A percentile compares a stretch with the other conserved stretches of the same genome.
Evolutionary conservation across 2,113 vertebrate species (phyloP).

Genomic region (Gallinago undulata): DNA sequence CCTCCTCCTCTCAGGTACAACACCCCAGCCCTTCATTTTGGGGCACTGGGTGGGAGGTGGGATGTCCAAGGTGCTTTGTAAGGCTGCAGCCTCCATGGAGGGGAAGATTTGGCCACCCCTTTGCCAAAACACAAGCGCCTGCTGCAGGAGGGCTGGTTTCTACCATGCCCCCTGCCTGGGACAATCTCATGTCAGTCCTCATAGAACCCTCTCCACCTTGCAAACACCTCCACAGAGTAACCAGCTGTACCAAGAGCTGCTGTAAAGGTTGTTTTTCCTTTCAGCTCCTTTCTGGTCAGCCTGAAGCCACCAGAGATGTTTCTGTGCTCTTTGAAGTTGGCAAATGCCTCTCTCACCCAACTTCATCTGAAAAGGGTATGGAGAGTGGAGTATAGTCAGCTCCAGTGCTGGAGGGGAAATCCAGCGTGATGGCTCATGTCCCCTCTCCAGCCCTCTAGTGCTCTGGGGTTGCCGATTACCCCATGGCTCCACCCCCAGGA

Average conservation of each 20-base stretch:
- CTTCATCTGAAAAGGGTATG: rapidly evolving
- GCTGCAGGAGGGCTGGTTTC: background rate
- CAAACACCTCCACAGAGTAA: no score
- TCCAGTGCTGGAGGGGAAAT: background rate
- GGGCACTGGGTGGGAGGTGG: background rate
- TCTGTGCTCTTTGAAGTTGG: background rate
- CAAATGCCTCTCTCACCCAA: background rate
- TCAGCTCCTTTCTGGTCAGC: background rate
- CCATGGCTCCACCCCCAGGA: background rate
- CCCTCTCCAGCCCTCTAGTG: background rate
- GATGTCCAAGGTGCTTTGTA: background rate
- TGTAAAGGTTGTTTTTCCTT: background rate
- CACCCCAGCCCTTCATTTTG: background rate
- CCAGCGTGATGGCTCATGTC: rapidly evolving
- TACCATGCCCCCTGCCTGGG: no score
- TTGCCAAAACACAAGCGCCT: background rate
- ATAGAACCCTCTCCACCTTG: background rate
- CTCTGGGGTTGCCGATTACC: rapidly evolving
- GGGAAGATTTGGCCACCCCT: background rate
- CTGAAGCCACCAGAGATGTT: background rate
- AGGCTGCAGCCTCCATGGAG: background rate
- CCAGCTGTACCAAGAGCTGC: rapidly evolving
- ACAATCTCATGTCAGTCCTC: background rate
- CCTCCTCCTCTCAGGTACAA: background rate
- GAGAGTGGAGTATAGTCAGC: background rate